Base-by-base conservation (phyloP, 2,113 vertebrate genomes). In the Riparia riparia region DNA sequence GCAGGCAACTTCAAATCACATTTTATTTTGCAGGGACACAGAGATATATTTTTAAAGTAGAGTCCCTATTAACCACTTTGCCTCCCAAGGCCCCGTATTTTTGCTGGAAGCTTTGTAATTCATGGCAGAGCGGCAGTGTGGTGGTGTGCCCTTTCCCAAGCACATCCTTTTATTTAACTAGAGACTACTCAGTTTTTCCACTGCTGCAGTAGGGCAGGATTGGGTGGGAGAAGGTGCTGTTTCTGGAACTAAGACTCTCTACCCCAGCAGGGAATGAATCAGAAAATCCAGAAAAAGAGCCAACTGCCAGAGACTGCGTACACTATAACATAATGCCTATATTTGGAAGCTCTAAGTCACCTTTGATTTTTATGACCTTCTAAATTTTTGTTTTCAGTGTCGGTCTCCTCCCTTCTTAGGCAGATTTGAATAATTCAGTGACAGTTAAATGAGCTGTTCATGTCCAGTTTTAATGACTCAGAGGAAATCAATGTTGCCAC, bases 331-430 rank as follows among this genome's bases (percentile, higher is more conserved):
- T 78, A 86, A 57, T 50, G 68, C 28, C 91, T 96, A 21, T 95
- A 90, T 95, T 92, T 97, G 91, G 92, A 93, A 90, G 54, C 68
- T 85, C 34, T 77, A 93, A 91, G 76, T 92, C 93, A 96, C 74
- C 84, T 90, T 86, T 82, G 34, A 42, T 76, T 95, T 93, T 96
- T 89, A 73, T 92, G 77, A 93, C 54, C 51, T 42, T 86, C 72
- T 92, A 74, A 65, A 58, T 68, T 92, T 90, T 82, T 87, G 17
- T 31, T 92, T 93, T 88, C 60, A 72, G 0, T 81, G 51, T 81
- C 91, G 49, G 17, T 63, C 69, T 88, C 32, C 39, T 85, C 61
- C 31, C 41, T 85, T 61, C 6, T 45, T 91, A 54, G 51, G 42
- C 64, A 88, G 77, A 88, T 73, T 93, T 89, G 76, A 90, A 86